A percentile compares a stretch with the other conserved stretches of the same genome.
phyloP scores from a whole-genome alignment of 2,888 invertebrate species.

The Dynastes hyllus region DNA sequence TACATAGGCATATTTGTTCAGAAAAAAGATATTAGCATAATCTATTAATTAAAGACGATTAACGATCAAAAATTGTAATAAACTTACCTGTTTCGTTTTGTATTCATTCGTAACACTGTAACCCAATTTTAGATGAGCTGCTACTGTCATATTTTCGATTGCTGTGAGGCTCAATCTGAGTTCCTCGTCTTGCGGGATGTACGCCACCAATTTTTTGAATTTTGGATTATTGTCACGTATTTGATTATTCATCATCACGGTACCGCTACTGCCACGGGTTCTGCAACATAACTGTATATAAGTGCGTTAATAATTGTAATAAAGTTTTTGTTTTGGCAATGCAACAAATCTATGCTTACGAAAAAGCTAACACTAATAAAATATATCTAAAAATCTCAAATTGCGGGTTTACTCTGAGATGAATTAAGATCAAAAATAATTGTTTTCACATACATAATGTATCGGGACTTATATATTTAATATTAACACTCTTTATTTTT shows the following conservation, averaged over 20 bases:
- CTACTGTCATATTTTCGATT: conserved; percentile 83
- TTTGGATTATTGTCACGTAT: conserved; percentile 84
- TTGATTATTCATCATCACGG: conserved; percentile 67
- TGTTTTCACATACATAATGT: too few relatives aligned
- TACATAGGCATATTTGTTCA: not conserved
- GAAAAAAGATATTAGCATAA: too few relatives aligned
- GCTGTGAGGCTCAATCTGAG: conserved; percentile 83
- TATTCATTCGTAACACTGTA: conserved; percentile 79
- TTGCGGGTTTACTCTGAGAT: too few relatives aligned
- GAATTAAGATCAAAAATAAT: too few relatives aligned
- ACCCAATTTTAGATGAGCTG: conserved; percentile 86
- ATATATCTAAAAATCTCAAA: too few relatives aligned
- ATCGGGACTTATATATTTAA: too few relatives aligned
- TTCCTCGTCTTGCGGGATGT: conserved; percentile 88
- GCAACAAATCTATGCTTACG: too few relatives aligned
- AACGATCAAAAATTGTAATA: not conserved
- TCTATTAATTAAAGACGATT: too few relatives aligned
- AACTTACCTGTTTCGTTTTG: conserved; percentile 80
- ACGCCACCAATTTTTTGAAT: conserved; percentile 86
- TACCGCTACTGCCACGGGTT: conserved; percentile 66
- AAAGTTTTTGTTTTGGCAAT: not conserved
- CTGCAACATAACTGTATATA: conserved; percentile 60
- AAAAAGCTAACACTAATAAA: too few relatives aligned
- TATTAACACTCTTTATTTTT: too few relatives aligned
- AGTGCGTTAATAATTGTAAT: conserved; percentile 16